A percentile compares a stretch with the other conserved stretches of the same genome.
These are phyloP conservation scores for Coracopsis vasa DNA, from an alignment of 2,113 vertebrate species.

Conservation along the genomic window DNA sequence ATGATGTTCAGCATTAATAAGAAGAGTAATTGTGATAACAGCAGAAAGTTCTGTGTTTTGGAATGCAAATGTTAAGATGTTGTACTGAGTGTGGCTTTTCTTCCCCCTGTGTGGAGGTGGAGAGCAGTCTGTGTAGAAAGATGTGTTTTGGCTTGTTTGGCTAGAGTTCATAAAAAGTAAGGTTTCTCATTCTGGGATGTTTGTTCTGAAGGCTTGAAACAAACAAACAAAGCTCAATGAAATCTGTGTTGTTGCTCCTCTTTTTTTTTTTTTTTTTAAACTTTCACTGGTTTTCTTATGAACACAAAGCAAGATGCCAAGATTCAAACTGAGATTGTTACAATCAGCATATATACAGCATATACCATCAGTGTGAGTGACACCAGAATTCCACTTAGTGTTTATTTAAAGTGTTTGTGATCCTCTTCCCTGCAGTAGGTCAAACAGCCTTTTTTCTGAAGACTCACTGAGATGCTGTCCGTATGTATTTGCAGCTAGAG, in stretches of 20 bases:
- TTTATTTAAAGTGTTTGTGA: conserved; percentile 22
- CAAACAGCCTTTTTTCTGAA: not conserved
- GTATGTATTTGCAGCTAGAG: not conserved
- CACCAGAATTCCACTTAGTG: not conserved
- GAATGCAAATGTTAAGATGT: conserved; percentile 64
- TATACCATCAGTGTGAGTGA: not conserved
- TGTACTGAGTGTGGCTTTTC: conserved; percentile 9
- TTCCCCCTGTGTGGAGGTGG: conserved; percentile 17
- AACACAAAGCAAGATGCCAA: not conserved
- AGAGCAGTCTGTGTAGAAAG: conserved; percentile 47
- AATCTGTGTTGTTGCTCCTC: conserved; percentile 3
- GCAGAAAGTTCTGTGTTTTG: conserved; percentile 67
- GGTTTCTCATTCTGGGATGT: conserved; percentile 50
- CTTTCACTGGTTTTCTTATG: not conserved
- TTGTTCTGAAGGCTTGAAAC: conserved; percentile 53
- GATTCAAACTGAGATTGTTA: not conserved
- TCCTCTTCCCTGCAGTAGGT: not conserved
- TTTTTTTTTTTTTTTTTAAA: not conserved
- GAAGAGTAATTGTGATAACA: not conserved
- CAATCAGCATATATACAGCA: not conserved
- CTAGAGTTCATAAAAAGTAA: conserved; percentile 64
- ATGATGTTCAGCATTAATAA: conserved; percentile 26
- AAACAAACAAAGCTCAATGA: conserved; percentile 41
- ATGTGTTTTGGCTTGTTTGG: conserved; percentile 58
- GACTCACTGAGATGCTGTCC: not conserved